These are phyloP conservation scores for Alosa sapidissima DNA, from an alignment of 2,797 vertebrate species.

Conservation along the genomic window DNA sequence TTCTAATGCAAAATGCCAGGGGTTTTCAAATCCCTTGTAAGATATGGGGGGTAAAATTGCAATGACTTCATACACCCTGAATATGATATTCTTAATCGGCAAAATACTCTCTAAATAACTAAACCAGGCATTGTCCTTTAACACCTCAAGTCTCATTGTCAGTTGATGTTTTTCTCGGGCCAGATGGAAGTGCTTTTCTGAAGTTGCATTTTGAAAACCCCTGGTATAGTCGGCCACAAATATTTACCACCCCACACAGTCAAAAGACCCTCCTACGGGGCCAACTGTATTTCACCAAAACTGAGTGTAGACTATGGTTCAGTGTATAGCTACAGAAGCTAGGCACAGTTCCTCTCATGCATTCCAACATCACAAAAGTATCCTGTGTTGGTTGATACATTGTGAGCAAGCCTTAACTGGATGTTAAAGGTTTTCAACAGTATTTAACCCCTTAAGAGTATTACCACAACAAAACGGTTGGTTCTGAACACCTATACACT, in stretches of 20 bases:
- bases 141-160: conserved; percentile 3
- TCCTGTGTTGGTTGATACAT: background rate
- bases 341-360: background rate
- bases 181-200: background rate
- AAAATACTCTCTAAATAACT: background rate
- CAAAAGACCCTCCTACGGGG: background rate
- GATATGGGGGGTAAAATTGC: background rate
- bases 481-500: background rate
- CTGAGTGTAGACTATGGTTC: background rate
- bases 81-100: background rate
- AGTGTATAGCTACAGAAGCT: background rate
- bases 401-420: conserved; percentile 9
- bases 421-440: conserved; percentile 7
- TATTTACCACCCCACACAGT: background rate
- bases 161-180: background rate
- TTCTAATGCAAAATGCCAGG: background rate
- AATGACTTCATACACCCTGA: conserved; percentile 2
- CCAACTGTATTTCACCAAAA: background rate
- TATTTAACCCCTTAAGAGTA: background rate
- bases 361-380: background rate
- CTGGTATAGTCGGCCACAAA: background rate
- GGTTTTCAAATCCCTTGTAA: background rate
- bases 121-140: background rate
- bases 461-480: background rate
- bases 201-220: background rate